Evolutionary conservation across 2,888 invertebrate genomes (phyloP), one percentile per base, ranked within the genome.

Genomic region (Rhaphigaster nebulosa): DNA sequence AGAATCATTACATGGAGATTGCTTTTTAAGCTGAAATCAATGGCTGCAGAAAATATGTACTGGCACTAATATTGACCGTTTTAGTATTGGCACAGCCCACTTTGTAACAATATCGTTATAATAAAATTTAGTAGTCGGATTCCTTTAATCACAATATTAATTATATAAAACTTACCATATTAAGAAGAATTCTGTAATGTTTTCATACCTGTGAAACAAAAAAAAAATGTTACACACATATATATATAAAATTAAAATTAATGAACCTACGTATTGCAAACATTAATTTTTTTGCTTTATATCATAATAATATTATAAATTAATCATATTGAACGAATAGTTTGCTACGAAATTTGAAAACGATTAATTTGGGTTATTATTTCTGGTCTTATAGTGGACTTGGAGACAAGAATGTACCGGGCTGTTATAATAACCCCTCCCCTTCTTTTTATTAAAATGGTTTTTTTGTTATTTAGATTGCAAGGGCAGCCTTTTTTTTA

Each of bases 21-120:
- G 65, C 65, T 65, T 65, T 65, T 65, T 65, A 65, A 65, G 29
- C 65, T 65, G 65, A 65, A 65, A 65, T 65, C 65, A 65, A 65
- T 65, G 65, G 65, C 65, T 65, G 2, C 13, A 65, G 65, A 29
- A 65, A 65, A 65, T 29, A 65, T 65, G 3, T 29, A 29, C 65
- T 15, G 29, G 15, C 29, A 29, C 65, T 65, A 15, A 65, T 65
- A 1, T 15, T 65, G 2, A 29, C 65, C 29, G 65, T 1, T 65
- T 65, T 29, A 65, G 12, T 65, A 65, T 15, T 65, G 29, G 15
- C 29, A 65, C 65, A 29, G 29, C 15, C 15, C 5, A n/a, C 2
- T 2, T 15, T 65, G 12, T n/a, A 29, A 65, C 15, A 29, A 29
- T 65, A 29, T 65, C 13, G 3, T 2, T 29, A 60, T 60, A 60